These are phyloP conservation scores for Potamarius usumacintae DNA, from an alignment of 2,113 vertebrate species.

Conservation along the genomic window DNA sequence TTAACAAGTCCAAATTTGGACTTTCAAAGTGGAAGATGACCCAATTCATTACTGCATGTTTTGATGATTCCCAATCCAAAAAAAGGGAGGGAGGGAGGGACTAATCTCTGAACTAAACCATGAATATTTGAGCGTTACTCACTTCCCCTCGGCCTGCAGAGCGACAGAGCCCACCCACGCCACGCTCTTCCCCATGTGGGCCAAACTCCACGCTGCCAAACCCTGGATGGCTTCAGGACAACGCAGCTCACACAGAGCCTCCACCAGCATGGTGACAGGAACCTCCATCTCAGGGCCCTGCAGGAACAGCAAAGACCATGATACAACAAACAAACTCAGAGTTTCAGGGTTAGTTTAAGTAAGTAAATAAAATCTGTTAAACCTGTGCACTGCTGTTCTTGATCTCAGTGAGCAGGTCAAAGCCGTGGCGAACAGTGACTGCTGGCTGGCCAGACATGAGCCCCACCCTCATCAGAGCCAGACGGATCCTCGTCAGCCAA, in stretches of 20 bases:
- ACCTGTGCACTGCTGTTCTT: slow-evolving; percentile 87
- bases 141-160: slow-evolving; percentile 94
- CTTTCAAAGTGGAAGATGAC: no score
- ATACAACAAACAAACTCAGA: background rate
- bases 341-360: background rate
- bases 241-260: slow-evolving; percentile 91
- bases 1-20: background rate
- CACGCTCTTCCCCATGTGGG: slow-evolving; percentile 82
- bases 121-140: slow-evolving; percentile 29
- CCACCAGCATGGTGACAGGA: slow-evolving; percentile 90
- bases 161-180: slow-evolving; percentile 90
- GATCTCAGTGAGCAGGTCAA: slow-evolving; percentile 93
- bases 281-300: slow-evolving; percentile 92
- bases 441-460: slow-evolving; percentile 95
- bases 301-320: background rate
- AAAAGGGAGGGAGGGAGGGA: no score
- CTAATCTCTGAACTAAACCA: background rate
- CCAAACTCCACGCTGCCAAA: slow-evolving; percentile 87
- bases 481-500: slow-evolving; percentile 93
- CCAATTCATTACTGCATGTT: no score
- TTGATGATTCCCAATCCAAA: no score
- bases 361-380: no score
- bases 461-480: slow-evolving; percentile 95
- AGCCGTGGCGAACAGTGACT: slow-evolving; percentile 93
- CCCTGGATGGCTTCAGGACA: slow-evolving; percentile 98